Conservation (phyloP, 2,888 invertebrate species). For the Muschampia plurimacula region DNA sequence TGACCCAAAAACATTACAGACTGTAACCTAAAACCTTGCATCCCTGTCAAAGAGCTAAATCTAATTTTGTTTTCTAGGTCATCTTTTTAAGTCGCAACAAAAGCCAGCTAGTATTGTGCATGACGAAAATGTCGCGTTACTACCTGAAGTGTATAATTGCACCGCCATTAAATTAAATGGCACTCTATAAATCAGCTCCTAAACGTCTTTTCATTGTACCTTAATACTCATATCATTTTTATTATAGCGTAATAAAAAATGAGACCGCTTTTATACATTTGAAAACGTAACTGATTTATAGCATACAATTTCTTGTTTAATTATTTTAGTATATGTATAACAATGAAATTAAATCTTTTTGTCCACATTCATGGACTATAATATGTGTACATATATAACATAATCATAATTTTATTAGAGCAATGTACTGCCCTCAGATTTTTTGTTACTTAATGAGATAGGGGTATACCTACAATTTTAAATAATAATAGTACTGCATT, state of each 20-base stretch:
- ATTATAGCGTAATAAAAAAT: constrained; percentile 27
- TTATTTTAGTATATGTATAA: neutral
- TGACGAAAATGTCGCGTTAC: constrained; percentile 36
- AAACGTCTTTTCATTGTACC: constrained; percentile 33
- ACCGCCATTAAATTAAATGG: constrained; percentile 35
- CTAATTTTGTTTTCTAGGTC: constrained; percentile 37
- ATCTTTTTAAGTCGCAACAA: constrained; percentile 34
- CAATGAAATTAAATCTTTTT: neutral
- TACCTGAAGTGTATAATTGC: constrained; percentile 36
- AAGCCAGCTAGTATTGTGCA: constrained; percentile 35
- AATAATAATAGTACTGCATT: neutral
- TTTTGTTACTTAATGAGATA: no score
- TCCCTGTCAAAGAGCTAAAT: constrained; percentile 28
- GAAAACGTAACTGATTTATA: constrained; percentile 21
- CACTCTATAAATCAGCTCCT: constrained; percentile 36
- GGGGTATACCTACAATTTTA: no score
- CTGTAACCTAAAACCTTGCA: constrained; percentile 35
- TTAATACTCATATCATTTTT: constrained; percentile 36
- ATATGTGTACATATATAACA: no score
- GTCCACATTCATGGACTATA: neutral
- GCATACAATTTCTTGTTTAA: neutral
- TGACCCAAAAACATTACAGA: constrained; percentile 30
- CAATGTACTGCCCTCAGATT: no score
- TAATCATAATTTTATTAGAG: no score
- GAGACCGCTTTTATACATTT: constrained; percentile 23